phyloP scores from a whole-genome alignment of 2,888 invertebrate genomes.

The Hydraecia micacea region DNA sequence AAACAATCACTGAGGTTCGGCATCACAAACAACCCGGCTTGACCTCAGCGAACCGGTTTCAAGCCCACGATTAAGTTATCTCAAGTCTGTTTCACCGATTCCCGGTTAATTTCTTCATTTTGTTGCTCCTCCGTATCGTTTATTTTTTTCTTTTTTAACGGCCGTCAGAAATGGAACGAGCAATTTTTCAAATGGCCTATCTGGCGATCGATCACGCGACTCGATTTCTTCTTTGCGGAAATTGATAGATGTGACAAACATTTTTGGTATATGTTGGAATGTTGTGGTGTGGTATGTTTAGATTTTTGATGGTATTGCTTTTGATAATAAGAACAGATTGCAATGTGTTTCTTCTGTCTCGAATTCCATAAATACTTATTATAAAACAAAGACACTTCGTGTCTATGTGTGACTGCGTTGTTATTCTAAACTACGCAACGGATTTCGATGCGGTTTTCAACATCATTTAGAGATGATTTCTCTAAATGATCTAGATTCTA shows the following conservation, averaged over 20 bases:
- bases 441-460: not conserved
- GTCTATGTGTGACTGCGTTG: not conserved
- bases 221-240: conserved; percentile 57
- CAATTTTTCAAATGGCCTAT: conserved; percentile 87
- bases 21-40: conserved; percentile 77
- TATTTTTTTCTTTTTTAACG: conserved; percentile 68
- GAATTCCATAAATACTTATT: too few relatives aligned
- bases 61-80: conserved; percentile 85
- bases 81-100: conserved; percentile 85
- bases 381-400: not conserved
- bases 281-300: conserved; percentile 21
- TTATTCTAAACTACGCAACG: too few relatives aligned
- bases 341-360: not conserved
- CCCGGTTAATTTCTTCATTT: conserved; percentile 88
- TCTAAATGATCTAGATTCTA: not conserved
- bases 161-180: conserved; percentile 77
- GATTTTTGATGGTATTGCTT: conserved; percentile 15
- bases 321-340: conserved; percentile 6
- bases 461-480: not conserved
- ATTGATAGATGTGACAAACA: conserved; percentile 61
- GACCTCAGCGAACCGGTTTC: conserved; percentile 79
- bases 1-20: conserved; percentile 73
- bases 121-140: conserved; percentile 77
- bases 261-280: conserved; percentile 13
- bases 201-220: conserved; percentile 66